Percentiles rank a stretch among this genome's conserved stretches.
These are phyloP conservation scores for Myotis davidii DNA, from an alignment of 2,113 vertebrate genomes.

Conservation along the genomic window DNA sequence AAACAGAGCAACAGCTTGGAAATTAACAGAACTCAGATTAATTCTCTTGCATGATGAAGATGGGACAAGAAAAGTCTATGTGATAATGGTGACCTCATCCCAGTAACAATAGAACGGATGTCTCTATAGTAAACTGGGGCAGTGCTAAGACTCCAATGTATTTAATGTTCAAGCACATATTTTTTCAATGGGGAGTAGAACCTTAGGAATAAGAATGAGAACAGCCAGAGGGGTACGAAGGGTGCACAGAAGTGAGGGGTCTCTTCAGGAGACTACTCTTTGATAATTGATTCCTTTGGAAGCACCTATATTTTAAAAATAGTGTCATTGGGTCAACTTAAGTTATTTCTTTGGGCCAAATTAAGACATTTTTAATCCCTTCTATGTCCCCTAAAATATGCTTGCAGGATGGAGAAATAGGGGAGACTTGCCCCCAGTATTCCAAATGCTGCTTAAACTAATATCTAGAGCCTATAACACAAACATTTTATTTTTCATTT, in stretches of 20 bases:
- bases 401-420: background rate
- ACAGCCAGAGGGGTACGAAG: background rate
- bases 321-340: constrained; percentile 22
- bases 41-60: background rate
- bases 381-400: background rate
- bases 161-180: background rate
- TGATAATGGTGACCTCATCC: background rate
- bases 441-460: background rate
- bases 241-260: background rate
- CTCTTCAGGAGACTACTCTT: background rate
- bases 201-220: background rate
- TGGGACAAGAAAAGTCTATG: background rate
- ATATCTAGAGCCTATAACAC: background rate
- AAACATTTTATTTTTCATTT: too few species aligned
- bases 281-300: background rate
- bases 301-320: background rate
- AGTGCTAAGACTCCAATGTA: background rate
- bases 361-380: background rate
- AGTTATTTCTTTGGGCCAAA: background rate
- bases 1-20: background rate
- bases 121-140: background rate
- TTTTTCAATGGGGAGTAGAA: background rate
- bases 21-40: background rate
- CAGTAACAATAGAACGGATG: background rate
- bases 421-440: background rate